phyloP scores from a whole-genome alignment of 2,113 vertebrate genomes.

The Thamnophis sirtalis region DNA sequence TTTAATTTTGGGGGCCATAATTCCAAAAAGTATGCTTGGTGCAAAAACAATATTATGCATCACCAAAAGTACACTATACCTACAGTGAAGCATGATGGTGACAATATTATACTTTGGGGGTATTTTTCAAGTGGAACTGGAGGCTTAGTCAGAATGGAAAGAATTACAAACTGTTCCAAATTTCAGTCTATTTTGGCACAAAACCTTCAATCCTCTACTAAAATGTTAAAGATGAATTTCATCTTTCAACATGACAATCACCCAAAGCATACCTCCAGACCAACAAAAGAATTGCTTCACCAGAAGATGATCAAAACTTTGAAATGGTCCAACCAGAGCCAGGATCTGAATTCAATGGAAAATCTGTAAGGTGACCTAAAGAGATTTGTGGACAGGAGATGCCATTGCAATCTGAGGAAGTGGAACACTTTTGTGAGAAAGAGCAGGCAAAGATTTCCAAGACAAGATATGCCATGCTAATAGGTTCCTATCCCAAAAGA shows the following conservation, averaged over 20 bases:
- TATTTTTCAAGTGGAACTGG: background rate
- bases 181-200: background rate
- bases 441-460: background rate
- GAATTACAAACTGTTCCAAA: background rate
- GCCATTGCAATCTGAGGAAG: background rate
- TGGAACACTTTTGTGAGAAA: background rate
- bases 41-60: background rate
- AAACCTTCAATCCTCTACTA: background rate
- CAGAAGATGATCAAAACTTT: background rate
- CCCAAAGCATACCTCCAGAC: background rate
- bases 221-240: background rate
- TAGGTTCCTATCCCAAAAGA: background rate
- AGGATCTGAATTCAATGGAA: background rate
- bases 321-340: background rate
- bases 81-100: background rate
- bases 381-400: background rate
- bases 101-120: too few relatives aligned
- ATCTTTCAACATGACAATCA: background rate
- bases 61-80: background rate
- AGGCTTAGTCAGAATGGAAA: background rate
- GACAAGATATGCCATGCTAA: background rate
- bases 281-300: background rate
- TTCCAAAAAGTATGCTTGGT: background rate
- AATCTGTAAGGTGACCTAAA: background rate
- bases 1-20: background rate